A percentile compares a stretch with the other conserved stretches of the same genome.
These are phyloP conservation scores for Halichoeres trimaculatus DNA, from an alignment of 2,113 vertebrate genomes.

Conservation along the genomic window DNA sequence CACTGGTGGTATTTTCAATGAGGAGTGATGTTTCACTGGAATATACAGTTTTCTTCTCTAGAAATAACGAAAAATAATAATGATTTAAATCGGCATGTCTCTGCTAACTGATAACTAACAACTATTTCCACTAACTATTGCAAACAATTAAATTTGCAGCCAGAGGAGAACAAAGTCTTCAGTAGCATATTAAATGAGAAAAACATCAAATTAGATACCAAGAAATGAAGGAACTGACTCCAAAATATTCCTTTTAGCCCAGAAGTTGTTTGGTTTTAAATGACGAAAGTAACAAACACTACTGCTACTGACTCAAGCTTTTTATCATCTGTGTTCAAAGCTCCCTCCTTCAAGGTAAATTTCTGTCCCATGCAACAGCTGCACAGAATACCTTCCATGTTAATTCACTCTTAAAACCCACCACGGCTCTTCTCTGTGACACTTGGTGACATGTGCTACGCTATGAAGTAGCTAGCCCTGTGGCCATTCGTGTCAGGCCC, in stretches of 20 bases:
- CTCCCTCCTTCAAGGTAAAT: conserved; percentile 65
- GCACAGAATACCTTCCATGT: conserved; percentile 40
- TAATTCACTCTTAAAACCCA: conserved; percentile 63
- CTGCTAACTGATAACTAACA: too few species aligned
- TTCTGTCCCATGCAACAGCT: conserved; percentile 52
- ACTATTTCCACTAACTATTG: too few species aligned
- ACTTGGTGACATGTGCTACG: conserved; percentile 33
- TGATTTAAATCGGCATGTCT: too few species aligned
- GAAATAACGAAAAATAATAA: too few species aligned
- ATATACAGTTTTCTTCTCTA: neutral
- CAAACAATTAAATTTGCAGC: too few species aligned
- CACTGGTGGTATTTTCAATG: neutral
- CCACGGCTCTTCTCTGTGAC: conserved; percentile 41
- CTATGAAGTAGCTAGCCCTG: conserved; percentile 52
- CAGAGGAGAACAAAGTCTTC: too few species aligned
- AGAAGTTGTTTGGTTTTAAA: too few species aligned
- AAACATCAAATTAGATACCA: too few species aligned
- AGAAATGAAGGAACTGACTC: neutral
- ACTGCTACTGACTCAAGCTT: conserved; percentile 21
- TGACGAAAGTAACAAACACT: too few species aligned
- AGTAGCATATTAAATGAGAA: too few species aligned
- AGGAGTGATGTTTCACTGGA: neutral
- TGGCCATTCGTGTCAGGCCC: conserved; percentile 37
- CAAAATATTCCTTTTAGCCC: too few species aligned
- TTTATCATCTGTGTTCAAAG: too few species aligned